These are phyloP conservation scores for Ageneiosus marmoratus DNA, from an alignment of 2,113 vertebrate species.

Conservation along the genomic window DNA sequence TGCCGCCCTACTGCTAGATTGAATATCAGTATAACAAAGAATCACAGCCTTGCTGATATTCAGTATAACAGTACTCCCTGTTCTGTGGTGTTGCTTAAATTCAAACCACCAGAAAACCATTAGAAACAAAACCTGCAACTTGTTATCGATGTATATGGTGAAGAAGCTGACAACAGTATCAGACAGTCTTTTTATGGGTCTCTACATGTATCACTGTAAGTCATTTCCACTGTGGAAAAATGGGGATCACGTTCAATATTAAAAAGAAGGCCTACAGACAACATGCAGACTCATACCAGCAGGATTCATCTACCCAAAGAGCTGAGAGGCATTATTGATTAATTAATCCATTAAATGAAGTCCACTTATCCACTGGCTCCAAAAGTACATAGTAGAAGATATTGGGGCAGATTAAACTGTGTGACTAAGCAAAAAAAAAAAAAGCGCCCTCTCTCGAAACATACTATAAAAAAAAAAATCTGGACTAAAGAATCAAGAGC, in stretches of 20 bases:
- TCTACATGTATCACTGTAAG: background rate
- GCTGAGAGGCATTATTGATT: constrained; percentile 34
- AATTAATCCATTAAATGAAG: constrained; percentile 33
- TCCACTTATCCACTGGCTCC: constrained; percentile 32
- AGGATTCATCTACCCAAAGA: constrained; percentile 29
- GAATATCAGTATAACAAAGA: too few species aligned
- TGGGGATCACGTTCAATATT: background rate
- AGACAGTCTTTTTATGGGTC: background rate
- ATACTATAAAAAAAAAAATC: background rate
- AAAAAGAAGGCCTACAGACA: background rate
- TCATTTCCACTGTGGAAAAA: background rate
- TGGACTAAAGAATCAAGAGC: background rate
- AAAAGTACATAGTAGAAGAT: constrained; percentile 12
- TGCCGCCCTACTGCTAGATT: too few species aligned
- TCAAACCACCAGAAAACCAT: background rate
- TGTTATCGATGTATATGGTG: background rate
- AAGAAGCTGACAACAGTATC: background rate
- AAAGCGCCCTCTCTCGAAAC: constrained; percentile 44
- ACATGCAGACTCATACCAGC: background rate
- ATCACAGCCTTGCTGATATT: too few species aligned
- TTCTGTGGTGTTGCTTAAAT: too few species aligned
- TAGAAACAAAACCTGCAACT: background rate
- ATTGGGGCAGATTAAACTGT: background rate
- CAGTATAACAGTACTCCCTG: background rate
- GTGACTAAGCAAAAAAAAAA: background rate